These are phyloP conservation scores for Porites rus DNA, from an alignment of 92 coral and sea anemone species.

Conservation along the genomic window DNA sequence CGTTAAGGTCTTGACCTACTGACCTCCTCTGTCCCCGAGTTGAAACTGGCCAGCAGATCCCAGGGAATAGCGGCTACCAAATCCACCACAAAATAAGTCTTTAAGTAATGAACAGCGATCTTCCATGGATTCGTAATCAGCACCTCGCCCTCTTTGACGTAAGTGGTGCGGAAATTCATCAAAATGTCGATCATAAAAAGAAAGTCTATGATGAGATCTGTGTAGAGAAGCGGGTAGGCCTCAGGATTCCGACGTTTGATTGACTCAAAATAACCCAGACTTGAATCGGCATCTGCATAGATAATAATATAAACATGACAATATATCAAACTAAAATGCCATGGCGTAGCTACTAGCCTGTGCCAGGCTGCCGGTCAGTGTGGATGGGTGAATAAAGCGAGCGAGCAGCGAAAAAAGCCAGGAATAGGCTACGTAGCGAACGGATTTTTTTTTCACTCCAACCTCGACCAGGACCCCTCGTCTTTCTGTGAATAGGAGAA, in stretches of 20 bases:
- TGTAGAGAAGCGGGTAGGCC: slow-evolving; percentile 73
- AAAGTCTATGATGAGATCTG: slow-evolving; percentile 85
- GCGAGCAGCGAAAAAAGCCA: too few species aligned
- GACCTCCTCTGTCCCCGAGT: slow-evolving; percentile 78
- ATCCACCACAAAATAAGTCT: slow-evolving; percentile 94
- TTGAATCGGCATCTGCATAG: slow-evolving; percentile 32
- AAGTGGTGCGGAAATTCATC: slow-evolving; percentile 95
- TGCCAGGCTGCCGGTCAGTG: too few species aligned
- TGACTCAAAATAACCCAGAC: slow-evolving; percentile 58
- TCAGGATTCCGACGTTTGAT: slow-evolving; percentile 61
- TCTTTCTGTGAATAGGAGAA: too few species aligned
- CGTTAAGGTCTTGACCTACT: neutral
- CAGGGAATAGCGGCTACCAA: slow-evolving; percentile 98
- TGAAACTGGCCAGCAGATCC: slow-evolving; percentile 82
- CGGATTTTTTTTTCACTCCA: too few species aligned
- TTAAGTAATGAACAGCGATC: slow-evolving; percentile 91
- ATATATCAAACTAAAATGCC: too few species aligned
- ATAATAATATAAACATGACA: neutral
- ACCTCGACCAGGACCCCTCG: too few species aligned
- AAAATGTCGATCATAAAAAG: slow-evolving; percentile 94
- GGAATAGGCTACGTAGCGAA: too few species aligned
- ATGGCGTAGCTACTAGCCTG: too few species aligned
- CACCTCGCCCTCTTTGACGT: slow-evolving; percentile 88
- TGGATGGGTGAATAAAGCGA: too few species aligned
- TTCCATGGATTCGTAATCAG: slow-evolving; percentile 89